Conservation (phyloP, 2,797 vertebrate species). For the Amniataba percoides region DNA sequence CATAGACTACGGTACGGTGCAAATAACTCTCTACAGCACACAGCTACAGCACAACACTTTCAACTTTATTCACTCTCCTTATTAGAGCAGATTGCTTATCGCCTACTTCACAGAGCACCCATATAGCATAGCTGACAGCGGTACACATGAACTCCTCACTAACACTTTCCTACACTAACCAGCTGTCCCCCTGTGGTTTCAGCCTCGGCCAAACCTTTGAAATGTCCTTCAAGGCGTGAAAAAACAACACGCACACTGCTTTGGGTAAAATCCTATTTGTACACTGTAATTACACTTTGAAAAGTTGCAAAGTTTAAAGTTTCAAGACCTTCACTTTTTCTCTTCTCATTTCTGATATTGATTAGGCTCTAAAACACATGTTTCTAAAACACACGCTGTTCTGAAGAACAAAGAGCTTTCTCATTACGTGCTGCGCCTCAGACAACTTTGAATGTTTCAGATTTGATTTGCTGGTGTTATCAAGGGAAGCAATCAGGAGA, state of each 20-base stretch:
- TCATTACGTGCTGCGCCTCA: slow-evolving; percentile 71
- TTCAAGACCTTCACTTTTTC: slow-evolving; percentile 80
- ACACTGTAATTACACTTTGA: slow-evolving; percentile 84
- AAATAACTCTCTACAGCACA: slow-evolving; percentile 61
- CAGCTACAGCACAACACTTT: slow-evolving; percentile 75
- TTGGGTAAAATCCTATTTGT: slow-evolving; percentile 86
- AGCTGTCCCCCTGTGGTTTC: slow-evolving; percentile 84
- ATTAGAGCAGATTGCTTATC: slow-evolving; percentile 81
- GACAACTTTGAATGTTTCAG: slow-evolving; percentile 77
- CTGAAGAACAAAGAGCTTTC: slow-evolving; percentile 80
- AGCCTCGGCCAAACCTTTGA: slow-evolving; percentile 83
- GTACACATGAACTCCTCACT: slow-evolving; percentile 80
- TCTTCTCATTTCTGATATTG: slow-evolving; percentile 81
- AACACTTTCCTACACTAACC: slow-evolving; percentile 82
- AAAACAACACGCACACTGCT: slow-evolving; percentile 80
- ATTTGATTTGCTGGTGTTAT: slow-evolving; percentile 75
- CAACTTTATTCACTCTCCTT: slow-evolving; percentile 76
- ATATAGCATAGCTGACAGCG: slow-evolving; percentile 79
- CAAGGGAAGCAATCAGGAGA: slow-evolving; percentile 81
- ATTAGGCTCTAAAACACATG: slow-evolving; percentile 76
- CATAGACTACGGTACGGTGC: slow-evolving; percentile 37
- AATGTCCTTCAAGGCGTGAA: slow-evolving; percentile 84
- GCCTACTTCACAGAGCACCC: slow-evolving; percentile 76
- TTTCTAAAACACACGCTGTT: slow-evolving; percentile 53
- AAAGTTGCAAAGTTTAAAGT: slow-evolving; percentile 85